Evolutionary conservation across 2,888 invertebrate genomes (phyloP).

Genomic region (Strigamia crassipes): DNA sequence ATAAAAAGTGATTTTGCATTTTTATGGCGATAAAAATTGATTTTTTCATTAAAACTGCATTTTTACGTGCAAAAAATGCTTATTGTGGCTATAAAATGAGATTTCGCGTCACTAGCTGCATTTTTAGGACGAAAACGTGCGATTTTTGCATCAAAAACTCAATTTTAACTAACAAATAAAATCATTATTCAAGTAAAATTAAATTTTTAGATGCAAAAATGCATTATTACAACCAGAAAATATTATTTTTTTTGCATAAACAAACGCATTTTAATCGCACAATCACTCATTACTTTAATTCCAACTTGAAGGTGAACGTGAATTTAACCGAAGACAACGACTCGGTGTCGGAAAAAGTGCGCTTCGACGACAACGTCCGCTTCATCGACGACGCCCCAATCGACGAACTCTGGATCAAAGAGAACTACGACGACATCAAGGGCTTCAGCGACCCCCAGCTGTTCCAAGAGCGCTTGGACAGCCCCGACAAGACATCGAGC

Average conservation of each 20-base stretch:
- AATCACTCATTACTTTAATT: too few relatives aligned
- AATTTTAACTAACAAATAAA: too few relatives aligned
- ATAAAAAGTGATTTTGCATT: too few relatives aligned
- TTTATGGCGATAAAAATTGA: too few relatives aligned
- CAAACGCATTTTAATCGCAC: too few relatives aligned
- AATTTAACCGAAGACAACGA: constrained; percentile 54
- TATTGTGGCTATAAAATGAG: too few relatives aligned
- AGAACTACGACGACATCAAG: background rate
- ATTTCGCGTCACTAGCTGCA: background rate
- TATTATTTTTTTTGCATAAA: background rate
- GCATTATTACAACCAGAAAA: background rate
- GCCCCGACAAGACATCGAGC: background rate
- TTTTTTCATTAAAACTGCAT: too few relatives aligned
- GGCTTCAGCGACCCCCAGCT: background rate
- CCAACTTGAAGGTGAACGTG: constrained; percentile 34
- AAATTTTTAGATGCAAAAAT: background rate
- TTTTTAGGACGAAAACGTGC: too few relatives aligned
- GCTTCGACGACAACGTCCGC: constrained; percentile 70
- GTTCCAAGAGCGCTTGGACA: background rate
- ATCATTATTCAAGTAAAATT: too few relatives aligned
- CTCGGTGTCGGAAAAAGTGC: constrained; percentile 65
- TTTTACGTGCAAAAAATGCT: too few relatives aligned
- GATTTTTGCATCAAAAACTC: too few relatives aligned
- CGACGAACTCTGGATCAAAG: constrained; percentile 41
- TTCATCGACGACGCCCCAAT: constrained; percentile 58